These are phyloP conservation scores for Neoascia interrupta DNA, from an alignment of 2,888 invertebrate species.

Conservation along the genomic window DNA sequence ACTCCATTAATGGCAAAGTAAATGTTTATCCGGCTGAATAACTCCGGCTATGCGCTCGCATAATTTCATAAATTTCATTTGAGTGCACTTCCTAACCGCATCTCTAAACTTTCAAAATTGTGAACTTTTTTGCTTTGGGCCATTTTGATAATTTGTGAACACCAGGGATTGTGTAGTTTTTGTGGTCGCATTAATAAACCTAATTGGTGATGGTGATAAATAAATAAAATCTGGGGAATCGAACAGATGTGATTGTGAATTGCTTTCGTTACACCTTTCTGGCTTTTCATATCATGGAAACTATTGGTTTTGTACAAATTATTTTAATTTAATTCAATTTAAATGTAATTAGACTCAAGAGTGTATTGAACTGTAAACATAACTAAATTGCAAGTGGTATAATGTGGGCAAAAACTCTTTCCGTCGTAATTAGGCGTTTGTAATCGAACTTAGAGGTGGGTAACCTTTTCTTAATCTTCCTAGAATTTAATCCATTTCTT, in stretches of 20 bases:
- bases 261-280: not conserved
- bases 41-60: constrained; percentile 55
- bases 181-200: not conserved
- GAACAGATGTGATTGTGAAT: not conserved
- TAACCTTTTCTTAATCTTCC: no score
- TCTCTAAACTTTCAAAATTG: constrained; percentile 17
- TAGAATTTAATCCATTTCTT: no score
- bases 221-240: not conserved
- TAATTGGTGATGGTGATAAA: constrained; percentile 1
- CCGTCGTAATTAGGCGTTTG: no score
- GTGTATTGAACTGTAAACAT: no score
- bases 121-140: constrained; percentile 37
- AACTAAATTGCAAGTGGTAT: no score
- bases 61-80: constrained; percentile 55
- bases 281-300: no score
- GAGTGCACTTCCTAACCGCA: constrained; percentile 34
- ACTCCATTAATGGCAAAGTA: constrained; percentile 46
- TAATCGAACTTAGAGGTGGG: no score
- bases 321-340: no score
- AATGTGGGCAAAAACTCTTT: no score
- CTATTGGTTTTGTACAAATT: no score
- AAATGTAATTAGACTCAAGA: no score
- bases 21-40: constrained; percentile 61
- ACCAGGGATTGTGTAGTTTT: not conserved
- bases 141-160: constrained; percentile 10